Evolutionary conservation across 2,888 invertebrate species (phyloP).

Genomic region (Atherix ibis): DNA sequence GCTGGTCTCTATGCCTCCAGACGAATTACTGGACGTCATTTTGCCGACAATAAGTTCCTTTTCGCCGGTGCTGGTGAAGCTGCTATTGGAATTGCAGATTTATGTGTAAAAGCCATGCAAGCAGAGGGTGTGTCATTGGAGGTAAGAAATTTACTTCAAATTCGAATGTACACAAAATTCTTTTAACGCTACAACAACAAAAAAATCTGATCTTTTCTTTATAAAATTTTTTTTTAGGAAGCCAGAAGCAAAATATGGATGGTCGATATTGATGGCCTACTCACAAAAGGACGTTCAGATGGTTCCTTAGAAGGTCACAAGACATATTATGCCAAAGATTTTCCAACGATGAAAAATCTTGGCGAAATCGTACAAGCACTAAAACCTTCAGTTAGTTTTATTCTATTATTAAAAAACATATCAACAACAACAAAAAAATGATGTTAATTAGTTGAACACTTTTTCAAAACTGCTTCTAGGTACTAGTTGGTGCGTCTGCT

Average conservation of each 20-base stretch:
- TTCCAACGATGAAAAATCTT: slow-evolving; percentile 61
- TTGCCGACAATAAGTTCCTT: slow-evolving; percentile 75
- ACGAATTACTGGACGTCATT: slow-evolving; percentile 42
- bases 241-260: slow-evolving; percentile 86
- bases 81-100: slow-evolving; percentile 80
- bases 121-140: slow-evolving; percentile 42
- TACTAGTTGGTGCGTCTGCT: slow-evolving; percentile 71
- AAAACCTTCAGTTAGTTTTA: slow-evolving; percentile 72
- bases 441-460: too few relatives aligned
- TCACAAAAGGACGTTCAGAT: slow-evolving; percentile 51
- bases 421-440: too few relatives aligned
- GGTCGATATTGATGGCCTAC: slow-evolving; percentile 84
- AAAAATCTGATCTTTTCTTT: too few relatives aligned
- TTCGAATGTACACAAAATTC: too few relatives aligned
- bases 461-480: slow-evolving; percentile 17
- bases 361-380: slow-evolving; percentile 63
- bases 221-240: slow-evolving; percentile 32
- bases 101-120: slow-evolving; percentile 79
- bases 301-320: slow-evolving; percentile 55
- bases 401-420: too few relatives aligned
- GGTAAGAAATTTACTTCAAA: too few relatives aligned
- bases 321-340: slow-evolving; percentile 57
- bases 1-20: slow-evolving; percentile 55
- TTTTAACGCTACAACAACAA: too few relatives aligned
- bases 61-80: slow-evolving; percentile 91